Evolutionary conservation across 1,140 invertebrate genomes (phyloP).

Genomic region (Drusus annulatus): DNA sequence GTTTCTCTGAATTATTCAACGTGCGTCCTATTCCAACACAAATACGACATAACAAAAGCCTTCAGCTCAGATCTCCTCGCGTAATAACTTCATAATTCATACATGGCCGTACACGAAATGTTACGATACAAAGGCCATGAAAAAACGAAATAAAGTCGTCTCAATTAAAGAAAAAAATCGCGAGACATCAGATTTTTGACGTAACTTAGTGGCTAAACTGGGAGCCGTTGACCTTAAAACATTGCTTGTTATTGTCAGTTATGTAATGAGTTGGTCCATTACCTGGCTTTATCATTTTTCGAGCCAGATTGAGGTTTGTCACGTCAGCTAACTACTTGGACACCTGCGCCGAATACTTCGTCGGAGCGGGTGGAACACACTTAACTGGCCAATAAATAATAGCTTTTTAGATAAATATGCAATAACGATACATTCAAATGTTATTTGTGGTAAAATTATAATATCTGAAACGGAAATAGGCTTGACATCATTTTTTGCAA

Average conservation of each 20-base stretch:
- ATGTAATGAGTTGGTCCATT: conserved; percentile 14
- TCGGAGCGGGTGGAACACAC: no score
- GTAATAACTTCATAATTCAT: conserved; percentile 11
- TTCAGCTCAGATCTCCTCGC: background rate
- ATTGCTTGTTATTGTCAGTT: conserved; percentile 17
- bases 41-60: conserved; percentile 8
- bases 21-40: background rate
- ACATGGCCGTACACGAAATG: background rate
- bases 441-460: no score
- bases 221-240: conserved; percentile 9
- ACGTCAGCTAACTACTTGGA: conserved; percentile 3
- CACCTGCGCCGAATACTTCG: background rate
- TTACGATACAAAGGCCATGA: background rate
- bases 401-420: no score
- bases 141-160: background rate
- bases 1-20: conserved; percentile 31
- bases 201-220: background rate
- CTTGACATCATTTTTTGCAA: no score
- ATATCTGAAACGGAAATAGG: no score
- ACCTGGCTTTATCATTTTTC: background rate
- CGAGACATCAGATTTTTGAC: background rate
- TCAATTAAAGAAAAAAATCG: background rate
- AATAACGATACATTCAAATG: no score
- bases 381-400: no score
- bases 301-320: conserved; percentile 11